phyloP scores from a whole-genome alignment of 2,113 vertebrate species.

The Gadus macrocephalus region DNA sequence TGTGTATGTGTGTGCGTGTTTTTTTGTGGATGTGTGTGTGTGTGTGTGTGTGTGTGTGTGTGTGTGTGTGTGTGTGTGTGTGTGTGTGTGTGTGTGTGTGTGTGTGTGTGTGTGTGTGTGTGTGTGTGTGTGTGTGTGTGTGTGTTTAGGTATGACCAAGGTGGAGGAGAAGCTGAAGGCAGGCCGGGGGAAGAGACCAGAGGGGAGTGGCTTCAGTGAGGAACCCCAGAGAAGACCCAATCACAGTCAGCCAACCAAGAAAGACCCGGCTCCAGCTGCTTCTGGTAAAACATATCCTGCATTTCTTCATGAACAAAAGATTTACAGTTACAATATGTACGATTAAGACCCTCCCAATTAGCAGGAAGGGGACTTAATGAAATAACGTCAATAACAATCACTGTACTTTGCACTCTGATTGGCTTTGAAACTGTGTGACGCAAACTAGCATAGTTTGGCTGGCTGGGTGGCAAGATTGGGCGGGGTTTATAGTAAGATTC shows the following conservation, averaged over 20 bases:
- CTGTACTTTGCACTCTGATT: no score
- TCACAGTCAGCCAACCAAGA: constrained; percentile 65
- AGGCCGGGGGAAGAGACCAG: constrained; percentile 80
- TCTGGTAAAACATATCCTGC: constrained; percentile 54
- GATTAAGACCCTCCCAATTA: no score
- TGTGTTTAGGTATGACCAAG: constrained; percentile 83
- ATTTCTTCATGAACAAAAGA: not conserved
- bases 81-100: constrained; percentile 1
- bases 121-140: constrained; percentile 5
- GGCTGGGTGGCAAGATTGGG: no score
- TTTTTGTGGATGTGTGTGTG: not conserved
- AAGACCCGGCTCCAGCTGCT: constrained; percentile 62
- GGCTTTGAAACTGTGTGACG: no score
- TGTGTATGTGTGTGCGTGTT: not conserved
- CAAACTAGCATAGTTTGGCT: no score
- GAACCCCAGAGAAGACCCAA: constrained; percentile 77
- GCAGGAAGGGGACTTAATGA: no score
- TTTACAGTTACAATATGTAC: no score
- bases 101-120: constrained; percentile 1
- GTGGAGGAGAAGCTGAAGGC: constrained; percentile 91
- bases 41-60: constrained; percentile 1
- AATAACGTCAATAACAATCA: no score
- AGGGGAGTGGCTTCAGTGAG: constrained; percentile 67
- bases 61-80: constrained; percentile 4
- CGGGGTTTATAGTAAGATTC: no score